These are phyloP conservation scores for Taenaris catops DNA, from an alignment of 2,888 invertebrate species.

Conservation along the genomic window DNA sequence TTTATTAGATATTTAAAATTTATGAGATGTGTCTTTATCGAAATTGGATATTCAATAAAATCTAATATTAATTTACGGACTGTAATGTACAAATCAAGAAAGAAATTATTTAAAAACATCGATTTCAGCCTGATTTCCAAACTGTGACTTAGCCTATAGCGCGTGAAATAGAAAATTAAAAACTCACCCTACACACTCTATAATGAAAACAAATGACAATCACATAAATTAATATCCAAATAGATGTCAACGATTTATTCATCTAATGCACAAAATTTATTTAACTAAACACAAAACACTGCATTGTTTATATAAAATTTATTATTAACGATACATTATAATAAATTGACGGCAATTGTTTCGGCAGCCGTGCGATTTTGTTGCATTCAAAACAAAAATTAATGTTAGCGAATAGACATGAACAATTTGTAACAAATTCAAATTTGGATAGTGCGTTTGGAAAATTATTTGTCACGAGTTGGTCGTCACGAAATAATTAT, in stretches of 20 bases:
- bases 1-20: no score
- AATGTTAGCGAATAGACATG: conserved; percentile 28
- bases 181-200: no score
- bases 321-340: conserved; percentile 26
- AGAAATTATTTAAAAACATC: no score
- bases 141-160: no score
- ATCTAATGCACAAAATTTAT: conserved; percentile 15
- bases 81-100: no score
- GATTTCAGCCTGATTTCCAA: no score
- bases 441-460: conserved; percentile 29
- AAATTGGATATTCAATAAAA: no score
- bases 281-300: conserved; percentile 15
- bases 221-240: conserved; percentile 4
- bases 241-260: conserved; percentile 15
- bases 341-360: conserved; percentile 26
- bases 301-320: conserved; percentile 23
- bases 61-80: no score
- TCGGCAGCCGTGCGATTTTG: conserved; percentile 18
- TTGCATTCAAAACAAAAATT: conserved; percentile 27
- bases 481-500: conserved; percentile 38
- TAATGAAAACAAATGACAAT: conserved; percentile 1
- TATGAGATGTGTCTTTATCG: no score
- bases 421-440: conserved; percentile 28
- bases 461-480: conserved; percentile 34
- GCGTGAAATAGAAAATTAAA: no score